Percentiles rank a stretch among this genome's conserved stretches.
Conservation (phyloP, 1,140 invertebrate species). For the Drosophila lini region DNA sequence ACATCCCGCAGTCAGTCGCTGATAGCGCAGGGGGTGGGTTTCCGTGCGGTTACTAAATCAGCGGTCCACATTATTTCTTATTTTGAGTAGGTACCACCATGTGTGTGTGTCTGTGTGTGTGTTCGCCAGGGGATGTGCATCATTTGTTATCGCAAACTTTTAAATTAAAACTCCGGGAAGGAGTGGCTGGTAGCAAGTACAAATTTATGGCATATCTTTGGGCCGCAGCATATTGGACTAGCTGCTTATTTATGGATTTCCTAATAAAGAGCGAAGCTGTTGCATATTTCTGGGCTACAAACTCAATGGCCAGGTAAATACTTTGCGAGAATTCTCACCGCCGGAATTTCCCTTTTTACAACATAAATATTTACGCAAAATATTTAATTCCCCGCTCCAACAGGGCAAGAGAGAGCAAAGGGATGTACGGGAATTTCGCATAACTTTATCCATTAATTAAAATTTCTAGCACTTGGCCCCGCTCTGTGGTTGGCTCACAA, state of each 20-base stretch:
- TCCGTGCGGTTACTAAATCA: slow-evolving; percentile 69
- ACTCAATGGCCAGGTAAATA: slow-evolving; percentile 12
- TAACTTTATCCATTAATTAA: slow-evolving; percentile 83
- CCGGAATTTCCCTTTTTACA: slow-evolving; percentile 1
- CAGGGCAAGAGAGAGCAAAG: background rate
- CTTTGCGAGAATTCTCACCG: background rate
- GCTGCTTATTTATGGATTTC: slow-evolving; percentile 70
- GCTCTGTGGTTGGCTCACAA: slow-evolving; percentile 65
- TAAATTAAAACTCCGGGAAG: slow-evolving; percentile 70
- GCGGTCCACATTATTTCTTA: slow-evolving; percentile 75
- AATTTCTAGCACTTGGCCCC: slow-evolving; percentile 65
- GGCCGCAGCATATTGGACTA: slow-evolving; percentile 60
- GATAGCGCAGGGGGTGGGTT: slow-evolving; percentile 31
- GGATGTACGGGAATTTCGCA: slow-evolving; percentile 50
- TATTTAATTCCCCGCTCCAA: slow-evolving; percentile 37
- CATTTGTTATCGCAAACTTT: slow-evolving; percentile 83
- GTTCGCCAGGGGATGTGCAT: slow-evolving; percentile 64
- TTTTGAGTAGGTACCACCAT: slow-evolving; percentile 54
- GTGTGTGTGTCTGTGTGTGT: slow-evolving; percentile 11
- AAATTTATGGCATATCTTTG: slow-evolving; percentile 73
- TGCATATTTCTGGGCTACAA: slow-evolving; percentile 41
- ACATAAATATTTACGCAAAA: slow-evolving; percentile 58
- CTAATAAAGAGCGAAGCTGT: slow-evolving; percentile 38
- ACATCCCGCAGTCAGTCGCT: slow-evolving; percentile 41
- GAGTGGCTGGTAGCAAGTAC: slow-evolving; percentile 9